phyloP scores from a whole-genome alignment of 2,888 invertebrate genomes.

The Xanthorhoe designata region DNA sequence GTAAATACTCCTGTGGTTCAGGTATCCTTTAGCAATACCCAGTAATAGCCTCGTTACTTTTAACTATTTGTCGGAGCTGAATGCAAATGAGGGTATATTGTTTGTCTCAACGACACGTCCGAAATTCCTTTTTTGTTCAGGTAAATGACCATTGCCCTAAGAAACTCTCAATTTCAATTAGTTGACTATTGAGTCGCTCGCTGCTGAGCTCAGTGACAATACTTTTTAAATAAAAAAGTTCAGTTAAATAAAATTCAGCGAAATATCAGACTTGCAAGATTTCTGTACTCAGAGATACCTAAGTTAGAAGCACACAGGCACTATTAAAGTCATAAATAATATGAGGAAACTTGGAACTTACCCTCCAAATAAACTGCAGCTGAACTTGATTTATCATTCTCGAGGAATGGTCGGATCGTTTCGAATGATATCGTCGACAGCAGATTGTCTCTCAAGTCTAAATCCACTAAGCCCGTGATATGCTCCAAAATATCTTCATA shows the following conservation, averaged over 20 bases:
- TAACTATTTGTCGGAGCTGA: conserved; percentile 41
- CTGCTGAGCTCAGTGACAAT: conserved; percentile 19
- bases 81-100: conserved; percentile 41
- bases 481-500: conserved; percentile 90
- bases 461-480: conserved; percentile 88
- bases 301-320: conserved; percentile 4
- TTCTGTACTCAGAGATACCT: neutral
- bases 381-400: conserved; percentile 89
- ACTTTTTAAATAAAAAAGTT: conserved; percentile 2
- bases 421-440: conserved; percentile 91
- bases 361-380: conserved; percentile 91
- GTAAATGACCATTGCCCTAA: conserved; percentile 29
- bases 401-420: conserved; percentile 90
- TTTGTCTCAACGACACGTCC: conserved; percentile 31
- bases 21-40: conserved; percentile 36
- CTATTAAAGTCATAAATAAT: conserved; percentile 51
- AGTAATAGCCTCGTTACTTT: conserved; percentile 41
- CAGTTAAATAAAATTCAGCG: too few species aligned
- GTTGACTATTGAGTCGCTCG: conserved; percentile 35
- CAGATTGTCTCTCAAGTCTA: conserved; percentile 91
- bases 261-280: conserved; percentile 3
- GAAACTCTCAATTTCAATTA: conserved; percentile 31
- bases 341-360: conserved; percentile 79
- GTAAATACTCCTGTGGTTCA: conserved; percentile 38
- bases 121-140: conserved; percentile 32